Evolutionary conservation across 2,888 invertebrate genomes (phyloP).

Genomic region (Taphrorychus bicolor): DNA sequence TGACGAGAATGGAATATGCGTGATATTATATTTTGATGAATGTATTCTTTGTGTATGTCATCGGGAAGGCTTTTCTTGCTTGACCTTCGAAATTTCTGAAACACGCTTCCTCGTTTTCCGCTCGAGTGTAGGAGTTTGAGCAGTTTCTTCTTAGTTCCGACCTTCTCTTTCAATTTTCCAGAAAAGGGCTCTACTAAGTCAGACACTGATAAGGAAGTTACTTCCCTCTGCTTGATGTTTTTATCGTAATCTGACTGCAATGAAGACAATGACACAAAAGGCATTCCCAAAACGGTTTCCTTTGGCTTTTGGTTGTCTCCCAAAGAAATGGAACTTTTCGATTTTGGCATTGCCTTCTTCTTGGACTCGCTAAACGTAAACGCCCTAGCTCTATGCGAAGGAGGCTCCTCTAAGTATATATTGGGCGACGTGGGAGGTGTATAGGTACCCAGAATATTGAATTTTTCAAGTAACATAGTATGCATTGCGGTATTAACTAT

Average conservation of each 20-base stretch:
- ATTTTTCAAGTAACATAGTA: slow-evolving; percentile 55
- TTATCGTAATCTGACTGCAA: slow-evolving; percentile 37
- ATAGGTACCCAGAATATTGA: slow-evolving; percentile 52
- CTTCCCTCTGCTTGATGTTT: slow-evolving; percentile 1
- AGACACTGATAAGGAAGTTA: slow-evolving; percentile 47
- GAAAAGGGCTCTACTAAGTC: slow-evolving; percentile 45
- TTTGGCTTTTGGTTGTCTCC: slow-evolving; percentile 55
- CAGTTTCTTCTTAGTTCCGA: slow-evolving; percentile 32
- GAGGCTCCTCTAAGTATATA: slow-evolving; percentile 5
- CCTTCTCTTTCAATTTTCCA: slow-evolving; percentile 40
- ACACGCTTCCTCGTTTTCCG: slow-evolving; percentile 25
- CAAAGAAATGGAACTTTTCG: slow-evolving; percentile 42
- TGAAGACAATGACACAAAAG: slow-evolving; percentile 59
- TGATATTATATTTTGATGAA: slow-evolving; percentile 41
- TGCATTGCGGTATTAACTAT: slow-evolving; percentile 53
- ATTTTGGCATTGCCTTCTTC: slow-evolving; percentile 41
- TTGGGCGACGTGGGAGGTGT: slow-evolving; percentile 51
- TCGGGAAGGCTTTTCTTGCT: slow-evolving; percentile 21
- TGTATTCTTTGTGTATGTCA: slow-evolving; percentile 14
- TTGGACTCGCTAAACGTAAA: slow-evolving; percentile 28
- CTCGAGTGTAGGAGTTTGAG: slow-evolving; percentile 43
- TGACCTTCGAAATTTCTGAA: slow-evolving; percentile 18
- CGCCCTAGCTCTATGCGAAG: background rate
- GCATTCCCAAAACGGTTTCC: slow-evolving; percentile 65
- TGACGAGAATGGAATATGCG: slow-evolving; percentile 43